Base-by-base conservation (phyloP, 2,113 vertebrate genomes). In the Genyomyrus donnyi region DNA sequence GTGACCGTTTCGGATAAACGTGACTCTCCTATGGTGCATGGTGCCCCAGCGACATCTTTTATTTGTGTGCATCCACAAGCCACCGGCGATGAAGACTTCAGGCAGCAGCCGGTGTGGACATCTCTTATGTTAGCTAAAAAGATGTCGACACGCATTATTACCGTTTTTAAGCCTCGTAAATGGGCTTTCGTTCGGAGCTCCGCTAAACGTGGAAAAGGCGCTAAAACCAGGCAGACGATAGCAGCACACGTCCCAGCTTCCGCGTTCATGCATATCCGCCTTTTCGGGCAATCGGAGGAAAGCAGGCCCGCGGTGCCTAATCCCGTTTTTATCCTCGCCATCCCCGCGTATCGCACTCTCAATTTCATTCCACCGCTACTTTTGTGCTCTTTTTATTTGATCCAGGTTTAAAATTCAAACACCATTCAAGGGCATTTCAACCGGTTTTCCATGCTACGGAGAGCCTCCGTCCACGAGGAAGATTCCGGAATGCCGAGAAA, bases 301-400 rank as follows among this genome's bases (percentile, higher is more conserved):
- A 96, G 94, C 96, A 96, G 96, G 95, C 95, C 95, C 95, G 94
- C 95, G 94, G 94, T 94, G 95, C 93, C 94, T 96, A 96, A 96
- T 96, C 96, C 96, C 95, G 95, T 96, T 96, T 96, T 96, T 96
- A 96, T 95, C 94, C 95, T 91, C 93, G 92, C 93, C 91, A 93
- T 94, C 95, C 95, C 94, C 95, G 94, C 95, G 95, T 96, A 96
- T 96, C 95, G 95, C 94, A 96, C 95, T 96, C 95, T 95, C 95
- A 96, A 96, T 96, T 96, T 96, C 94, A 95, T 95, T 96, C 74
- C 94, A 94, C 95, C 93, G 92, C 92, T 91, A 95, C 95, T 94
- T 96, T 96, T 96, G 95, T 96, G 95, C 50, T 94, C 95, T 96
- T 95, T 96, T 94, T 94, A 96, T 96, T 96, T 96, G 96, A 96